These are phyloP conservation scores for Hippopotamyrus pictus DNA, from an alignment of 2,797 vertebrate species.

Conservation along the genomic window DNA sequence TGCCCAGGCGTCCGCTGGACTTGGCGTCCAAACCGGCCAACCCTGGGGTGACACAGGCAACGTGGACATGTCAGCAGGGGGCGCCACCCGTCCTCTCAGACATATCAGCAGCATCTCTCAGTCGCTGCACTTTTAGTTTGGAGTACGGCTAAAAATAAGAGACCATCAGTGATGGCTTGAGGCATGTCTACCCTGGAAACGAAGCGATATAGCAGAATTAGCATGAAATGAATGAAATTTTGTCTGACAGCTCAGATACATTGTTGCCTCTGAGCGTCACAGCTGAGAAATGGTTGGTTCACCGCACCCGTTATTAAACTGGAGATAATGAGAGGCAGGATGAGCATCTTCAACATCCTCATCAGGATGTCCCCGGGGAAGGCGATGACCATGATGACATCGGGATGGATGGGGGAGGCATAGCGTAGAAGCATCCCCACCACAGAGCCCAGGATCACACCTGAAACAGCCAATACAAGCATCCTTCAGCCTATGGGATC, in stretches of 20 bases:
- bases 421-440: slow-evolving; percentile 80
- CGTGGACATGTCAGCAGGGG: not conserved
- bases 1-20: slow-evolving; percentile 90
- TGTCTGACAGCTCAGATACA: not conserved
- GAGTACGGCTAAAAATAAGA: not conserved
- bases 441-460: slow-evolving; percentile 87
- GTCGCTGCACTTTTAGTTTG: not conserved
- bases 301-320: slow-evolving; percentile 93
- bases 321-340: slow-evolving; percentile 96
- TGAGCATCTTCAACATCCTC: slow-evolving; percentile 99
- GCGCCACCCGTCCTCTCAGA: not conserved
- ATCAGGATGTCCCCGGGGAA: slow-evolving; percentile 98
- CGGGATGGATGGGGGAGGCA: slow-evolving; percentile 83
- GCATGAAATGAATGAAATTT: not conserved
- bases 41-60: slow-evolving; percentile 56
- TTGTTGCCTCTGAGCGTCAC: not conserved
- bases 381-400: slow-evolving; percentile 90
- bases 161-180: not conserved
- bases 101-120: not conserved
- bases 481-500: not conserved
- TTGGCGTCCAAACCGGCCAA: slow-evolving; percentile 92
- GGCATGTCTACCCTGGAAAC: not conserved
- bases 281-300: not conserved
- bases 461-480: slow-evolving; percentile 49
- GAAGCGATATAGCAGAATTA: not conserved